A percentile compares a stretch with the other conserved stretches of the same genome.
Evolutionary conservation across 2,113 vertebrate species (phyloP).

Genomic region (Lycocorax pyrrhopterus): DNA sequence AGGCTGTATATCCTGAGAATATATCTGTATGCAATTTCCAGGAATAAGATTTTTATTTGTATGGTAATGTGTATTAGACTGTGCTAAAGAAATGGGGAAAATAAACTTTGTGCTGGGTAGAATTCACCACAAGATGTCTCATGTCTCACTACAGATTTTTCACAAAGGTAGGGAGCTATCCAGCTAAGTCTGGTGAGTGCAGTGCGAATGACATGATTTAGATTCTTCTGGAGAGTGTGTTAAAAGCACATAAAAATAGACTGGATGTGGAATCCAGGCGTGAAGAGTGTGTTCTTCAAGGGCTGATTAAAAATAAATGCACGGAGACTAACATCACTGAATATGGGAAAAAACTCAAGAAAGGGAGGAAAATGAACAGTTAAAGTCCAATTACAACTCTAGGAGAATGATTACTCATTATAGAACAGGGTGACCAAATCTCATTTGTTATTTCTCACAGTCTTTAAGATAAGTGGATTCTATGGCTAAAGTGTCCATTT

Average conservation of each 20-base stretch:
- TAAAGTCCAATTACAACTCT: background rate
- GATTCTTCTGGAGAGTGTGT: background rate
- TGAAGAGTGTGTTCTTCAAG: background rate
- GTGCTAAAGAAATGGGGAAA: background rate
- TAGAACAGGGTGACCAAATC: background rate
- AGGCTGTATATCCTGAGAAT: background rate
- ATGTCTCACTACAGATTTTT: background rate
- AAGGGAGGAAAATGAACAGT: background rate
- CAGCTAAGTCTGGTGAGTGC: background rate
- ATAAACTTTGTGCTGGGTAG: background rate
- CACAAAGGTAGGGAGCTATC: background rate
- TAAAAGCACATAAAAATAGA: constrained; percentile 39
- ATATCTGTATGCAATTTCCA: background rate
- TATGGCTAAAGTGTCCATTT: background rate
- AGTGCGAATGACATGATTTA: background rate
- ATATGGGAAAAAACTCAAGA: background rate
- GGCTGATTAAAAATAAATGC: constrained; percentile 17
- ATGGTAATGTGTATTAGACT: background rate
- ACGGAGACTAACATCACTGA: background rate
- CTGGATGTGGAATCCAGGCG: background rate
- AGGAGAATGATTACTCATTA: background rate
- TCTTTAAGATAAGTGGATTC: background rate
- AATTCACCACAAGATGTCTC: constrained; percentile 62
- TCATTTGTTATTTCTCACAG: background rate
- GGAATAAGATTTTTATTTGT: background rate